Percentiles rank a stretch among this genome's conserved stretches.
Evolutionary conservation across 2,888 invertebrate genomes (phyloP).

Genomic region (Caenorhabditis angaria): DNA sequence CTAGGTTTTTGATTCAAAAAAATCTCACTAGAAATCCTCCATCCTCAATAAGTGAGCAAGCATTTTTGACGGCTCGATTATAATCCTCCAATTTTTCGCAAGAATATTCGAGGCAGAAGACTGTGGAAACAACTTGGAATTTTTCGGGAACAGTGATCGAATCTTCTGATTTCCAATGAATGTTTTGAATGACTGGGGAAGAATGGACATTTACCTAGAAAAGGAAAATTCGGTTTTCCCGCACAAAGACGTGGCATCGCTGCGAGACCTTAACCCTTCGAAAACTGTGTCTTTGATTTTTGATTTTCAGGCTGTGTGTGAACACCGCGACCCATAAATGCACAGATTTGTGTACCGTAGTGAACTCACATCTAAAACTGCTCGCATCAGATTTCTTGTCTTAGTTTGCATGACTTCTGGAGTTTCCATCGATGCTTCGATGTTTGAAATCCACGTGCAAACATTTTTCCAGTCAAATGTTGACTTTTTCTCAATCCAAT

Average conservation of each 20-base stretch:
- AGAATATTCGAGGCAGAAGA: constrained; percentile 71
- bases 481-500: constrained; percentile 63
- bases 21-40: constrained; percentile 63
- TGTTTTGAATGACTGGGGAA: constrained; percentile 56
- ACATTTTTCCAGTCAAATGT: not conserved
- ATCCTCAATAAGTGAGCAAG: constrained; percentile 64
- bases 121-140: constrained; percentile 69
- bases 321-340: too few species aligned
- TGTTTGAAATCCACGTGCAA: not conserved
- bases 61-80: constrained; percentile 53
- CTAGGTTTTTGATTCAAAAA: not conserved
- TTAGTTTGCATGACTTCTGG: not conserved
- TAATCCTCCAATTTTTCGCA: constrained; percentile 59
- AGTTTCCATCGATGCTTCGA: constrained; percentile 61
- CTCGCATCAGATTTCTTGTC: constrained; percentile 62
- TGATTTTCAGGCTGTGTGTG: too few species aligned
- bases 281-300: too few species aligned
- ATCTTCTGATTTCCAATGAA: constrained; percentile 51
- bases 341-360: too few species aligned
- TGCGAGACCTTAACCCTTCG: too few species aligned
- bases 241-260: too few species aligned
- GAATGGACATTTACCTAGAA: constrained; percentile 65
- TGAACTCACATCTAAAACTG: constrained; percentile 63
- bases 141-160: constrained; percentile 59
- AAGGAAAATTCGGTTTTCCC: not conserved